Base-by-base conservation (phyloP, 1,140 invertebrate genomes). In the Drosophila neocordata region DNA sequence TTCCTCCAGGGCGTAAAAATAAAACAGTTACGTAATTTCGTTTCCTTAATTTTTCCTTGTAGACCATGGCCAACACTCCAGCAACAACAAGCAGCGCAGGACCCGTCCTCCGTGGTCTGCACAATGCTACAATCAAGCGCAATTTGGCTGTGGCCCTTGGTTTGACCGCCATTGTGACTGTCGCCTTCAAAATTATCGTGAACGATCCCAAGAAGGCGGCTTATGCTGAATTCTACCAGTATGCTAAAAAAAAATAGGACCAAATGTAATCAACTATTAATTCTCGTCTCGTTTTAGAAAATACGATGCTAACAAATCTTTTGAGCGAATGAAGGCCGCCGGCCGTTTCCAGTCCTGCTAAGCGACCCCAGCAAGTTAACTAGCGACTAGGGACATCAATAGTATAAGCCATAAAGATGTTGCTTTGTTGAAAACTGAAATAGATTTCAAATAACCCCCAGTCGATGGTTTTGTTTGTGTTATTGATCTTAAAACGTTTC, bases 221-320 rank as follows among this genome's bases (percentile, higher is more conserved):
- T 68, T 94, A 94, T 69, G 93, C 93, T 58, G 93, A 94, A 59
- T 94, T 94, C 81, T 94, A 94, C 91, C 93, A 92, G 93, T 94
- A 92, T 64, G 57, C 65, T 69, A 27, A 2, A 9, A 4, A 0
- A 7, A 2, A 9, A 4, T 0, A 7, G 4, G 11, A 24, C 7
- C 4, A 37, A 11, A 8, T 27, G 1, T 3, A 8, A n/a, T 0
- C 0, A 13, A 8, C 48, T 20, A 63, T 62, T 20, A 5, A 62
- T 63, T 75, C 79, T 60, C 18, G 18, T n/a, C 13, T 89, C 84
- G 38, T 73, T 48, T 48, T 48, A 94, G 93, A 79, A 93, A 91
- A 41, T 94, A 94, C 76, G 93, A 94, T 89, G 92, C 92, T 3
- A 85, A 93, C 38, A 92, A 92, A 62, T 93, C 93, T 34, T 94